Base-by-base conservation (phyloP, 2,113 vertebrate species). In the Heterocephalus glaber region DNA sequence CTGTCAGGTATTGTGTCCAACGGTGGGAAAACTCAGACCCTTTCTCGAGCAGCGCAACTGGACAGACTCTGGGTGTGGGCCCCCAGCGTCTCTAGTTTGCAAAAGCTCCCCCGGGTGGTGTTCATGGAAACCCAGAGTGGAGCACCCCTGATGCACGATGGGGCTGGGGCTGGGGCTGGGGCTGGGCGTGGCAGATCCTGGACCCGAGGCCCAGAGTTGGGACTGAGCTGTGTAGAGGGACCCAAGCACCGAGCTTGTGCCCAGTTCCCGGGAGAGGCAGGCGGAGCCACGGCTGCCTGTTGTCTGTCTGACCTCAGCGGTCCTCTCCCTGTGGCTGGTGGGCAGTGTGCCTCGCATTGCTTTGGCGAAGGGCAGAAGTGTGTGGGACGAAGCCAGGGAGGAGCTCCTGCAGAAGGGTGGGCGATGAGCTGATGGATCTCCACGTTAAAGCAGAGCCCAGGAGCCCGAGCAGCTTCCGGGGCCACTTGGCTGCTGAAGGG, bases 241-340 rank as follows among this genome's bases (percentile, higher is more conserved):
- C n/a, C 14, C 0, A n/a, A 12, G 72, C 1, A 0, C 1, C 26
- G 24, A 61, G 76, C 33, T 49, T 10, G 26, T 20, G 66, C 72
- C 26, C 3, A 35, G 4, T n/a, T 28, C 58, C 26, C 7, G 17
- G 61, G 41, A 38, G 49, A 26, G 49, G 41, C 30, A 2, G 58
- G 41, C 19, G 0, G n/a, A 14, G 56, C 35, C 13, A 2, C 41
- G 11, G 26, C 0, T 22, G 58, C 14, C 80, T 4, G 9, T 5
- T 7, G 44, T 41, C 47, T 20, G 16, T 4, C 56, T 66, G 4
- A 7, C 66, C 28, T 13, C 63, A 4, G 24, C 0, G n/a, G n/a
- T n/a, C 20, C 11, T 26, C 13, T 30, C 16, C 22, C n/a, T 54
- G 8, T 6, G 0, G 26, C 0, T 14, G 13, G 28, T 24, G 52